Percentiles rank a stretch among this genome's conserved stretches.
Conservation (phyloP, 2,888 invertebrate genomes). For the Punctoribates punctum region DNA sequence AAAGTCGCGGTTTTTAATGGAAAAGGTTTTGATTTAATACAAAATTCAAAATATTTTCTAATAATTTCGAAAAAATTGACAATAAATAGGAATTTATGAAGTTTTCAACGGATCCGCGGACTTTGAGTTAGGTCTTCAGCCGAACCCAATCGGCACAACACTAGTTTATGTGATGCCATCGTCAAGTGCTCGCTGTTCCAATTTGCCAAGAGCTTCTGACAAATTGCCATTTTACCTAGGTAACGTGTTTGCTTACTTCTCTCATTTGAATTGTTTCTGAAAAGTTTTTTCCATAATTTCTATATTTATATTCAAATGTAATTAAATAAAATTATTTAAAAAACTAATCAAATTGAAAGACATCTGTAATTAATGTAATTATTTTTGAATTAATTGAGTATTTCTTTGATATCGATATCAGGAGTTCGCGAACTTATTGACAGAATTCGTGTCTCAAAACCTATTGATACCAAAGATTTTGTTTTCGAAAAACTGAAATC, state of each 20-base stretch:
- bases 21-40: too few relatives aligned
- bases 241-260: too few relatives aligned
- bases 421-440: not conserved
- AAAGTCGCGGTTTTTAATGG: constrained; percentile 98
- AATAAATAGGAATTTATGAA: constrained; percentile 72
- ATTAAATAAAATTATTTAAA: not conserved
- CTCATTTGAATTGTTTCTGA: too few relatives aligned
- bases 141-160: constrained; percentile 89
- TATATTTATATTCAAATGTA: too few relatives aligned
- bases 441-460: not conserved
- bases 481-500: not conserved
- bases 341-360: not conserved
- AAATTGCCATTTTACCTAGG: constrained; percentile 95
- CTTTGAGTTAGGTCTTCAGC: constrained; percentile 93
- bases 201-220: constrained; percentile 93
- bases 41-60: not conserved
- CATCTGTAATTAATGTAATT: not conserved
- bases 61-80: not conserved
- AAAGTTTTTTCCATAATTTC: too few relatives aligned
- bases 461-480: not conserved
- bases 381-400: not conserved
- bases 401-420: not conserved
- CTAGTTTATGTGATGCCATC: constrained; percentile 99
- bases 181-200: constrained; percentile 93
- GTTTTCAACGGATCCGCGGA: constrained; percentile 96